Evolutionary conservation across 2,888 invertebrate species (phyloP).

Genomic region (Molorchus minor): DNA sequence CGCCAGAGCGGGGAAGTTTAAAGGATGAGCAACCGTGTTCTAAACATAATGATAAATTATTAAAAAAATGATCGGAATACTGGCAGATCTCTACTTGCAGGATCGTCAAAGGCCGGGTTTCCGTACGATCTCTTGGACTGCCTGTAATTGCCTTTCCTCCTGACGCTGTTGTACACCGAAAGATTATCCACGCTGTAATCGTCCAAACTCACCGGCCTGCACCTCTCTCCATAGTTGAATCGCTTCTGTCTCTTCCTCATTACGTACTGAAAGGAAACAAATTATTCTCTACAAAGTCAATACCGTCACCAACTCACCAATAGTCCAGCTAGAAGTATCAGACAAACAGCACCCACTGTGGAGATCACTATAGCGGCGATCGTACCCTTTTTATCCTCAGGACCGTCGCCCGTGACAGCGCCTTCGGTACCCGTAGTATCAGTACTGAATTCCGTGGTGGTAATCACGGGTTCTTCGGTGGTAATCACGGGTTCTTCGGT

Average conservation of each 20-base stretch:
- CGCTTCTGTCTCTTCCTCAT: slow-evolving; percentile 84
- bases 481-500: neutral
- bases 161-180: slow-evolving; percentile 80
- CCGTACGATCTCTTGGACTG: slow-evolving; percentile 89
- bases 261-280: slow-evolving; percentile 69
- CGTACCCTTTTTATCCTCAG: slow-evolving; percentile 69
- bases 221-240: slow-evolving; percentile 84
- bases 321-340: slow-evolving; percentile 79
- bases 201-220: slow-evolving; percentile 87
- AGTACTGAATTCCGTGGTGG: slow-evolving; percentile 52
- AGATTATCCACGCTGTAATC: slow-evolving; percentile 91
- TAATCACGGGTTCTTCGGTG: too few species aligned
- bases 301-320: slow-evolving; percentile 68
- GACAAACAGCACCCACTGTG: slow-evolving; percentile 79
- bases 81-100: slow-evolving; percentile 65
- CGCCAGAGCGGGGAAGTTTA: slow-evolving; percentile 81
- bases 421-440: slow-evolving; percentile 58
- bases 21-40: slow-evolving; percentile 75
- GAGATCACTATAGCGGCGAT: slow-evolving; percentile 85
- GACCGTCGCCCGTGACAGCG: slow-evolving; percentile 54
- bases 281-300: slow-evolving; percentile 7
- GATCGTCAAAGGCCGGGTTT: slow-evolving; percentile 91
- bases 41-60: slow-evolving; percentile 49
- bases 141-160: slow-evolving; percentile 77
- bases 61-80: neutral